Conservation (phyloP, 2,797 vertebrate species). For the Macroramphosus scolopax region DNA sequence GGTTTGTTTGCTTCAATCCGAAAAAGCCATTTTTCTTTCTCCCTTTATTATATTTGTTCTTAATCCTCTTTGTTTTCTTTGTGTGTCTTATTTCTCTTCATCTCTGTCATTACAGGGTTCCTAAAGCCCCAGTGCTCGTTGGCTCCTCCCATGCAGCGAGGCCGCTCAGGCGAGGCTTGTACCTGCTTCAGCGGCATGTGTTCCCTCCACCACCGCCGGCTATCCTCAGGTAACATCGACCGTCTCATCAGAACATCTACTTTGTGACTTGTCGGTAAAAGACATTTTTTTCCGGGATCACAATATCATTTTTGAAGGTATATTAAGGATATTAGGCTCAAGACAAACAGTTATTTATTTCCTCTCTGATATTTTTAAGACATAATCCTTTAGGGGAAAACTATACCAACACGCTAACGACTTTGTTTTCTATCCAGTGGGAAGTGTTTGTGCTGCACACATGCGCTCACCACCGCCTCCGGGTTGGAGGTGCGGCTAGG, state of each 20-base stretch:
- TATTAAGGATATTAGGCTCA: no score
- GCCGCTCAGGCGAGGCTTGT: constrained; percentile 74
- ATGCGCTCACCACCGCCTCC: constrained; percentile 11
- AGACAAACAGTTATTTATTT: no score
- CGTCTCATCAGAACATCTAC: no score
- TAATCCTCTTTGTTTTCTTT: not conserved
- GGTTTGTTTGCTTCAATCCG: no score
- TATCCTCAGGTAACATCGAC: constrained; percentile 75
- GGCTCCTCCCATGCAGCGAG: constrained; percentile 79
- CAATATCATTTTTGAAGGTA: no score
- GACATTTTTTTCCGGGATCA: no score
- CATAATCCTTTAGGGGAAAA: no score
- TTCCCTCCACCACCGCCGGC: constrained; percentile 80
- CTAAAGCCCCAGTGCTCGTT: constrained; percentile 85
- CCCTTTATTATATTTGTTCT: not conserved
- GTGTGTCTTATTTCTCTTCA: not conserved
- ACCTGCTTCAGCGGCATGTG: constrained; percentile 83
- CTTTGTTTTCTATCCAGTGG: no score
- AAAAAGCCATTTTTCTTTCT: not conserved
- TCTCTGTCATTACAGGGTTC: constrained; percentile 71
- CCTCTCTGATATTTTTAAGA: no score
- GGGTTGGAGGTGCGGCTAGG: constrained; percentile 32
- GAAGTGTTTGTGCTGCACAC: constrained; percentile 14
- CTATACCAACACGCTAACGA: no score
- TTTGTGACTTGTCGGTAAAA: no score